phyloP scores from a whole-genome alignment of 1,140 invertebrate species.

The Nasonia giraulti region DNA sequence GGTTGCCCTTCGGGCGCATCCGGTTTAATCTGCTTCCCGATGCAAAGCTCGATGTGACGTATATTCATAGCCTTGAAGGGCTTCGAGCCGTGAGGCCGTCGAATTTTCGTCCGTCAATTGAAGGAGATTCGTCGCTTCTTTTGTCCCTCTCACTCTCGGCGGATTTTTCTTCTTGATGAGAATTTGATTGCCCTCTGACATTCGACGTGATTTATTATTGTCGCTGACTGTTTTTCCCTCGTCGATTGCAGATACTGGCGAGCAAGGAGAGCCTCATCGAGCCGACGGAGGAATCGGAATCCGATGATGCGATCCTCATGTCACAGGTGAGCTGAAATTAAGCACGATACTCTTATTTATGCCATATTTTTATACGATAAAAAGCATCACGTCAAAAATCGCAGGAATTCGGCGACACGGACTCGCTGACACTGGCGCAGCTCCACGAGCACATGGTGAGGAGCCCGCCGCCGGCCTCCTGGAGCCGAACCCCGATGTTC shows the following conservation, averaged over 20 bases:
- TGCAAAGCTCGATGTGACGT: background rate
- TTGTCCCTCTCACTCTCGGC: background rate
- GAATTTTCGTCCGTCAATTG: background rate
- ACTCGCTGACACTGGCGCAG: constrained; percentile 84
- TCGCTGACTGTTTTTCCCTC: background rate
- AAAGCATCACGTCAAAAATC: background rate
- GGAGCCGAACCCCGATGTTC: constrained; percentile 75
- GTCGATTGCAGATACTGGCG: constrained; percentile 79
- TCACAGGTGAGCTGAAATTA: constrained; percentile 75
- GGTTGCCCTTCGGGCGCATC: background rate
- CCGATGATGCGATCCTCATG: constrained; percentile 85
- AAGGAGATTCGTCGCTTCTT: background rate
- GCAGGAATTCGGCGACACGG: constrained; percentile 81
- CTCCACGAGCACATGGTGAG: constrained; percentile 89
- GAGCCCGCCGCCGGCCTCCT: constrained; percentile 85
- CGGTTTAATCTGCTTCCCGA: background rate
- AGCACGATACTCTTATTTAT: background rate
- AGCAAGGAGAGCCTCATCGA: constrained; percentile 85
- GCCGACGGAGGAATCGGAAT: constrained; percentile 82
- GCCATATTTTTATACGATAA: background rate
- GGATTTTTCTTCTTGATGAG: too few relatives aligned
- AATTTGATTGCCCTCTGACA: too few relatives aligned
- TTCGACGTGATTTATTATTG: too few relatives aligned
- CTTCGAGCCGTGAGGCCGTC: background rate
- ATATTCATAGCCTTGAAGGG: constrained; percentile 22